Evolutionary conservation across 2,797 vertebrate genomes (phyloP).

Genomic region (Acanthopagrus latus): DNA sequence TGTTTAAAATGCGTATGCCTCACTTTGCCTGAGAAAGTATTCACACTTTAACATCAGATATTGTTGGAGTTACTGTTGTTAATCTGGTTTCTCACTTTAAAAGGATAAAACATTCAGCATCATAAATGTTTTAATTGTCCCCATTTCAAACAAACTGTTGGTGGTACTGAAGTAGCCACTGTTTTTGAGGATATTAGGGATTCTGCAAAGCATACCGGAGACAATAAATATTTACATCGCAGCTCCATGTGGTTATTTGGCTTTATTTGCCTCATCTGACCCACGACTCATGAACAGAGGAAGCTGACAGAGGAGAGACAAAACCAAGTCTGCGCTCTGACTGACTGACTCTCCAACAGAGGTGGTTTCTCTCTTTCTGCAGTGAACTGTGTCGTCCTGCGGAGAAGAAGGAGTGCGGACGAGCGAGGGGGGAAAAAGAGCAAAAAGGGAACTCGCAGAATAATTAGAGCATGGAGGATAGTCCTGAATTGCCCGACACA

Average conservation of each 20-base stretch:
- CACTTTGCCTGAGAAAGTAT: neutral
- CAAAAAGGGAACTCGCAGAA: slow-evolving; percentile 56
- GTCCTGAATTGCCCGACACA: slow-evolving; percentile 56
- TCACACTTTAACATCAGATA: too few relatives aligned
- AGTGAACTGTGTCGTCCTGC: slow-evolving; percentile 61
- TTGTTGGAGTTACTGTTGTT: neutral
- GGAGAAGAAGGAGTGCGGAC: slow-evolving; percentile 41
- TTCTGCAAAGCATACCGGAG: slow-evolving; percentile 40
- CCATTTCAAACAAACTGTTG: slow-evolving; percentile 1
- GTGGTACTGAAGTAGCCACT: neutral
- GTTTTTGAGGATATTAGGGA: slow-evolving; percentile 34
- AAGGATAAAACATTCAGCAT: neutral
- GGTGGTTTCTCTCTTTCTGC: slow-evolving; percentile 65
- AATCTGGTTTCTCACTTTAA: neutral
- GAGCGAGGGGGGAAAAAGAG: slow-evolving; percentile 43
- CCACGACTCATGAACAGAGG: slow-evolving; percentile 48
- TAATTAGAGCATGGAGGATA: slow-evolving; percentile 65
- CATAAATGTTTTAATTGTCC: neutral
- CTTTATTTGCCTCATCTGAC: slow-evolving; percentile 51
- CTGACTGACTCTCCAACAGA: slow-evolving; percentile 57
- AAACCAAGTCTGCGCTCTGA: slow-evolving; percentile 62
- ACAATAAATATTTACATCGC: slow-evolving; percentile 68
- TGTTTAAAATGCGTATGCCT: neutral
- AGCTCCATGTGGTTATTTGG: slow-evolving; percentile 53
- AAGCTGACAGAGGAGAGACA: slow-evolving; percentile 55